Evolutionary conservation across 1,140 invertebrate species (phyloP).

Genomic region (Bicyclus anynana): DNA sequence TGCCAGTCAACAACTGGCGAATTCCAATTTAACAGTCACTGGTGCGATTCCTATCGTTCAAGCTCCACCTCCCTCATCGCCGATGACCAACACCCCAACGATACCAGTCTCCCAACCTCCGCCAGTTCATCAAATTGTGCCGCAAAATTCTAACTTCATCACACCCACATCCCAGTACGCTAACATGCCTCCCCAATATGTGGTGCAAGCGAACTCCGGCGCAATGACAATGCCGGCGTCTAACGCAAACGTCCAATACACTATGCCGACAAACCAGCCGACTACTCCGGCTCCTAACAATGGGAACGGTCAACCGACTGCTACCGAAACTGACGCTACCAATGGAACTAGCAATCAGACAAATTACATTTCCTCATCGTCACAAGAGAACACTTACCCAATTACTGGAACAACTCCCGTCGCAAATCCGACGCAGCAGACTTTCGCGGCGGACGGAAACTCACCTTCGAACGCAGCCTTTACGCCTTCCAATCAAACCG

Average conservation of each 20-base stretch:
- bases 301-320: slow-evolving; percentile 43
- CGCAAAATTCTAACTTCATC: slow-evolving; percentile 51
- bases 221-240: slow-evolving; percentile 45
- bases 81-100: slow-evolving; percentile 44
- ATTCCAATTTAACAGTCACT: slow-evolving; percentile 47
- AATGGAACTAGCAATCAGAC: slow-evolving; percentile 52
- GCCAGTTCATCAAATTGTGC: slow-evolving; percentile 54
- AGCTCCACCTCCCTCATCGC: slow-evolving; percentile 48
- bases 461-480: slow-evolving; percentile 39
- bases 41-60: slow-evolving; percentile 67
- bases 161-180: slow-evolving; percentile 58
- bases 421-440: slow-evolving; percentile 46
- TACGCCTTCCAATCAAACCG: slow-evolving; percentile 37
- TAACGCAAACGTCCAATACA: slow-evolving; percentile 55
- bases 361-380: slow-evolving; percentile 62
- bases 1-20: slow-evolving; percentile 52
- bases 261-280: slow-evolving; percentile 41
- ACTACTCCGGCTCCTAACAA: slow-evolving; percentile 39
- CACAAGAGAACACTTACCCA: slow-evolving; percentile 47
- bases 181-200: slow-evolving; percentile 55
- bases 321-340: slow-evolving; percentile 38
- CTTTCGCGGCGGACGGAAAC: slow-evolving; percentile 41
- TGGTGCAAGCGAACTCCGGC: slow-evolving; percentile 55
- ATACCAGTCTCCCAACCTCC: slow-evolving; percentile 43
- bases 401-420: slow-evolving; percentile 36